Conservation (phyloP, 1,140 invertebrate species). For the Apocrypta bakeri region DNA sequence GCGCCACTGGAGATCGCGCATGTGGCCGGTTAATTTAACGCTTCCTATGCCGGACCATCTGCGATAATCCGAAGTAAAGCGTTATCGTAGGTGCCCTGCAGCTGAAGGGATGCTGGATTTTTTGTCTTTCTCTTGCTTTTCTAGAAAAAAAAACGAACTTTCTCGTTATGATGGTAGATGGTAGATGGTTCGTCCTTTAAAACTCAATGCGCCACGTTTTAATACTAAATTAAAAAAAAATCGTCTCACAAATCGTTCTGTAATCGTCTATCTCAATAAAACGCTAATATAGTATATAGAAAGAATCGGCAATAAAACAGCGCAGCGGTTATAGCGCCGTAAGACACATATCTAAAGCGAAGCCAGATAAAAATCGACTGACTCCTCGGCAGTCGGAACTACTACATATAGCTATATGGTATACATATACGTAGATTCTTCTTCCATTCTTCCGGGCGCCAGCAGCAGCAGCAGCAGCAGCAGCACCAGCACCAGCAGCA, state of each 20-base stretch:
- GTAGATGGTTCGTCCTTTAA: no score
- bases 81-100: constrained; percentile 25
- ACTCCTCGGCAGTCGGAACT: neutral
- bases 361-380: constrained; percentile 13
- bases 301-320: neutral
- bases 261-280: no score
- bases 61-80: constrained; percentile 17
- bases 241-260: no score
- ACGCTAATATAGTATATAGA: no score
- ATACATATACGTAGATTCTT: neutral
- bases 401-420: neutral
- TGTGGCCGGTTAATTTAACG: constrained; percentile 45
- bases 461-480: no score
- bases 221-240: no score
- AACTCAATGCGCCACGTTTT: no score
- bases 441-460: neutral
- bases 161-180: no score
- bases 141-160: neutral
- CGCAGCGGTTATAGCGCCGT: no score
- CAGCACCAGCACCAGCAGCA: no score
- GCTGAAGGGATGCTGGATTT: constrained; percentile 26
- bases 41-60: constrained; percentile 35
- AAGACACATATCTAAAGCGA: constrained; percentile 1
- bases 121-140: neutral
- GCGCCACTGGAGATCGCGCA: constrained; percentile 20